phyloP scores from a whole-genome alignment of 2,888 invertebrate genomes.

The Polyploca ridens region DNA sequence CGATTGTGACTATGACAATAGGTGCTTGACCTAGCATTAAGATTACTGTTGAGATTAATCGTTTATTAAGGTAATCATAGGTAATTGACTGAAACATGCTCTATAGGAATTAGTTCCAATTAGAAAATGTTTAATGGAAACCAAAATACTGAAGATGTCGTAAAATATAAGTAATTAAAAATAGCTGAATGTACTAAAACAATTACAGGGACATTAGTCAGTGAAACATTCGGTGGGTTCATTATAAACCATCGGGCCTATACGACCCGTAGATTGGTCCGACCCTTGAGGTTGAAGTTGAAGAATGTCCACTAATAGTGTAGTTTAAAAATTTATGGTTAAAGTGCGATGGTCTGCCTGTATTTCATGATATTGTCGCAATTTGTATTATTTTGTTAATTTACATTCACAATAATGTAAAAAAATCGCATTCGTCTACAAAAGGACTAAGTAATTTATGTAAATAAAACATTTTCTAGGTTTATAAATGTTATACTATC shows the following conservation, averaged over 20 bases:
- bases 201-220: slow-evolving; percentile 56
- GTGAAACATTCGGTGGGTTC: slow-evolving; percentile 55
- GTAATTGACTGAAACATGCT: neutral
- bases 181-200: slow-evolving; percentile 24
- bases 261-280: slow-evolving; percentile 48
- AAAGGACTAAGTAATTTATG: too few species aligned
- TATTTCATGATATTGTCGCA: slow-evolving; percentile 18
- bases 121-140: neutral
- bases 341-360: slow-evolving; percentile 38
- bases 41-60: slow-evolving; percentile 27
- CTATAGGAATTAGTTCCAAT: neutral
- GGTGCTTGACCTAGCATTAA: slow-evolving; percentile 52
- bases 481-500: too few species aligned
- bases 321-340: slow-evolving; percentile 54
- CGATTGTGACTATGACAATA: slow-evolving; percentile 67
- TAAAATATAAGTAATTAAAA: slow-evolving; percentile 22
- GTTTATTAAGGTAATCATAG: neutral
- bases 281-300: slow-evolving; percentile 41
- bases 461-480: too few species aligned
- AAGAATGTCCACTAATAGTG: slow-evolving; percentile 66
- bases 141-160: too few species aligned
- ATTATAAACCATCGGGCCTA: slow-evolving; percentile 59
- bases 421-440: too few species aligned
- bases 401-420: neutral
- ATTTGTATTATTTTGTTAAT: neutral